These are phyloP conservation scores for Procapra przewalskii DNA, from an alignment of 2,113 vertebrate species.

Conservation along the genomic window DNA sequence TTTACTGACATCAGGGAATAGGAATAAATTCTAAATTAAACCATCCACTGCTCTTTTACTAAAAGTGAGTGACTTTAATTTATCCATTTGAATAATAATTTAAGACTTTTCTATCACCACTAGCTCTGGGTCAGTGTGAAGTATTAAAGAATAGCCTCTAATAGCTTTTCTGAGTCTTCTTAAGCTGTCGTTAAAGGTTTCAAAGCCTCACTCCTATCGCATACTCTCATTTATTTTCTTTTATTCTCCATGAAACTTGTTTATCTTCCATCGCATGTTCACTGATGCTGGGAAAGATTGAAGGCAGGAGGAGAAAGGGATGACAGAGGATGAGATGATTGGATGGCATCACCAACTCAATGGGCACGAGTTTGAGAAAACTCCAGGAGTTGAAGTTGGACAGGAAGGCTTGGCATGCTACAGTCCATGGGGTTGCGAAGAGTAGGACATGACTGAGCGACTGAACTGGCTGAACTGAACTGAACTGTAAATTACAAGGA, in stretches of 20 bases:
- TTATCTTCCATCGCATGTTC: background rate
- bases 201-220: background rate
- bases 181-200: background rate
- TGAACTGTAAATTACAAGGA: background rate
- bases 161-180: background rate
- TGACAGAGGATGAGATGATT: background rate
- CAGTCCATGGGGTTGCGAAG: background rate
- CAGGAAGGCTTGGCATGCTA: background rate
- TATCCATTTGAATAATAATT: background rate
- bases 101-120: background rate
- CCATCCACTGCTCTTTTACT: background rate
- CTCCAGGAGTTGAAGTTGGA: background rate
- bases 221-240: background rate
- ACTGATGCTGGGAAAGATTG: background rate
- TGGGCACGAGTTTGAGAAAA: background rate
- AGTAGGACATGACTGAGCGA: fast-evolving
- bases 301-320: background rate
- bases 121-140: background rate
- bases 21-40: background rate
- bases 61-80: background rate
- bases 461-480: background rate
- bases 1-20: background rate
- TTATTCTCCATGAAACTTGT: background rate
- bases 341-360: background rate
- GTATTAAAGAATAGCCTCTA: background rate